These are phyloP conservation scores for Drosophila pullipes DNA, from an alignment of 2,888 invertebrate species.

Conservation along the genomic window DNA sequence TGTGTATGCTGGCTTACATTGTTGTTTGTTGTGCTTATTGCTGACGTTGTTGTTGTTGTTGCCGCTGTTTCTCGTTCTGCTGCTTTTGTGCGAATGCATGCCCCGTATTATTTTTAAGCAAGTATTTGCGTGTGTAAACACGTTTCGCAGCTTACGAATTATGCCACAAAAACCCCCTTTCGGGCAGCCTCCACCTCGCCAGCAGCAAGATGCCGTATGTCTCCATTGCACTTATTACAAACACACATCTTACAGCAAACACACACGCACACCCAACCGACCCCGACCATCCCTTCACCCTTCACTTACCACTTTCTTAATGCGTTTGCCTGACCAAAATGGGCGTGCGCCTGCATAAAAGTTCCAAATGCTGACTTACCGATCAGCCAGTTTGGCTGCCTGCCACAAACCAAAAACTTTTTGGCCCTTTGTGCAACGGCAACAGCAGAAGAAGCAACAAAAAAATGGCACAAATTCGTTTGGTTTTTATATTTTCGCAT, in stretches of 20 bases:
- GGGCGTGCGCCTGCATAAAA: conserved; percentile 75
- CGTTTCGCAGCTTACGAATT: conserved; percentile 79
- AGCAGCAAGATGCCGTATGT: conserved; percentile 19
- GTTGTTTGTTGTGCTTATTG: conserved; percentile 3
- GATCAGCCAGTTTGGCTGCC: conserved; percentile 54
- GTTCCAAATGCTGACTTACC: conserved; percentile 75
- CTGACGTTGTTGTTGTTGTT: not conserved
- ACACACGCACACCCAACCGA: not conserved
- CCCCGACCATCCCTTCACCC: not conserved
- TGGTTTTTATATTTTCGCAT: conserved; percentile 54
- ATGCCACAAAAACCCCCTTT: conserved; percentile 37
- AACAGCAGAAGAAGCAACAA: conserved; percentile 3
- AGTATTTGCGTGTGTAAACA: conserved; percentile 79
- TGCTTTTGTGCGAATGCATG: conserved; percentile 58
- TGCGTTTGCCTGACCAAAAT: conserved; percentile 36
- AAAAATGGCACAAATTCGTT: conserved; percentile 43
- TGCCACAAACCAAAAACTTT: conserved; percentile 44
- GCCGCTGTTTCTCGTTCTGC: conserved; percentile 26
- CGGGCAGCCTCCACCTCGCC: not conserved
- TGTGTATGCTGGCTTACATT: conserved; percentile 26
- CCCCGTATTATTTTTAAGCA: conserved; percentile 71
- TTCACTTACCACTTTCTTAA: conserved; percentile 22
- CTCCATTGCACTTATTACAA: conserved; percentile 42
- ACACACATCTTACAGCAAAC: conserved; percentile 4
- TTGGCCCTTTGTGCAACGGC: conserved; percentile 47